Conservation (phyloP, 1,140 invertebrate genomes). For the Drosophila bifasciata region DNA sequence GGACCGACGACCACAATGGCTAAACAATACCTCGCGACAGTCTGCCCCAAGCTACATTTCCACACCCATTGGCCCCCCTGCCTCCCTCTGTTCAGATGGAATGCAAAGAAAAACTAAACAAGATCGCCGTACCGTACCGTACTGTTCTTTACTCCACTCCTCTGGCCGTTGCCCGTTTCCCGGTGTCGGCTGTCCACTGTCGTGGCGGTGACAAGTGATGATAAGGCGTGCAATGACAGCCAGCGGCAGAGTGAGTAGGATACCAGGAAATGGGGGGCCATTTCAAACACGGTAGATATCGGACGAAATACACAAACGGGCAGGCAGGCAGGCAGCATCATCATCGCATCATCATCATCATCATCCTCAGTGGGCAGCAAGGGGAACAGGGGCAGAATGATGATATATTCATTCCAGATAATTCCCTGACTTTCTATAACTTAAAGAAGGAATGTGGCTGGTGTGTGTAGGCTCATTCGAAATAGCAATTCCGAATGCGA, state of each 20-base stretch:
- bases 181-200: too few relatives aligned
- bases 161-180: background rate
- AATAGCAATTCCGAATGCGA: background rate
- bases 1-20: slow-evolving; percentile 30
- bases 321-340: slow-evolving; percentile 1
- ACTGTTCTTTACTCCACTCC: background rate
- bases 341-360: too few relatives aligned
- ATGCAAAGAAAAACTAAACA: slow-evolving; percentile 44
- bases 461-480: too few relatives aligned
- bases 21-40: slow-evolving; percentile 26
- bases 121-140: background rate
- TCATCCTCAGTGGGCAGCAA: slow-evolving; percentile 1
- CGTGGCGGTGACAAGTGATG: background rate
- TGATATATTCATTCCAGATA: slow-evolving; percentile 16
- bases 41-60: slow-evolving; percentile 5
- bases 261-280: slow-evolving; percentile 49
- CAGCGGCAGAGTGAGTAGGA: slow-evolving; percentile 20
- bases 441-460: background rate
- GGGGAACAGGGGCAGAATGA: background rate
- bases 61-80: background rate
- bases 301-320: slow-evolving; percentile 7
- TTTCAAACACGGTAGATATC: slow-evolving; percentile 36
- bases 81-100: slow-evolving; percentile 18
- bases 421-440: slow-evolving; percentile 1
- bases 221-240: slow-evolving; percentile 34